phyloP scores from a whole-genome alignment of 2,113 vertebrate species.

The Zosterops pallidus region DNA sequence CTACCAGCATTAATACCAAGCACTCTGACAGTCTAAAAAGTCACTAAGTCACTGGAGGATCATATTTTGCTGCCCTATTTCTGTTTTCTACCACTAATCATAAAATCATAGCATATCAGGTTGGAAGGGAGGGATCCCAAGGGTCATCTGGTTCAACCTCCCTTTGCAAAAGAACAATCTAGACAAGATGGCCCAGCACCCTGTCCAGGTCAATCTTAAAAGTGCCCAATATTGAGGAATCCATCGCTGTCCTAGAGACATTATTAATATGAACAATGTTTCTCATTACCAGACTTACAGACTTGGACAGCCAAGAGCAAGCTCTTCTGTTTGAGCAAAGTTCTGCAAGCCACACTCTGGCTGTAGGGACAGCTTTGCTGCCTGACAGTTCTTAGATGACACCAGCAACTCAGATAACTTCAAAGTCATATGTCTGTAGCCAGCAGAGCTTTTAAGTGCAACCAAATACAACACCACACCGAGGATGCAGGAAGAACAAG shows the following conservation, averaged over 20 bases:
- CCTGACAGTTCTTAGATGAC: background rate
- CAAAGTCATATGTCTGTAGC: background rate
- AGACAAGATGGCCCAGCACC: background rate
- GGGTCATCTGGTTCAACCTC: background rate
- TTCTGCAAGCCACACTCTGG: background rate
- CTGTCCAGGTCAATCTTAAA: background rate
- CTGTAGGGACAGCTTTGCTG: background rate
- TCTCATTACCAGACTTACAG: background rate
- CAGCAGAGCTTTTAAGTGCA: background rate
- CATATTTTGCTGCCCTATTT: background rate
- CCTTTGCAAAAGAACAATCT: background rate
- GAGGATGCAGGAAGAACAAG: background rate
- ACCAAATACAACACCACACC: background rate
- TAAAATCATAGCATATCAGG: background rate
- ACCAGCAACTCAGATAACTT: background rate
- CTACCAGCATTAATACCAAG: background rate
- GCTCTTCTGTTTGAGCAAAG: background rate
- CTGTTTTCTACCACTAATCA: background rate
- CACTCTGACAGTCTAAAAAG: rapidly evolving
- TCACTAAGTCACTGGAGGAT: background rate
- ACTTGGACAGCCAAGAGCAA: background rate
- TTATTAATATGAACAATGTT: background rate
- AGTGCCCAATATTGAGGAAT: background rate
- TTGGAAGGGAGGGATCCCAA: background rate
- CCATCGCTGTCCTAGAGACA: background rate